phyloP scores from a whole-genome alignment of 2,113 vertebrate genomes.

The Glaucidium brasilianum region DNA sequence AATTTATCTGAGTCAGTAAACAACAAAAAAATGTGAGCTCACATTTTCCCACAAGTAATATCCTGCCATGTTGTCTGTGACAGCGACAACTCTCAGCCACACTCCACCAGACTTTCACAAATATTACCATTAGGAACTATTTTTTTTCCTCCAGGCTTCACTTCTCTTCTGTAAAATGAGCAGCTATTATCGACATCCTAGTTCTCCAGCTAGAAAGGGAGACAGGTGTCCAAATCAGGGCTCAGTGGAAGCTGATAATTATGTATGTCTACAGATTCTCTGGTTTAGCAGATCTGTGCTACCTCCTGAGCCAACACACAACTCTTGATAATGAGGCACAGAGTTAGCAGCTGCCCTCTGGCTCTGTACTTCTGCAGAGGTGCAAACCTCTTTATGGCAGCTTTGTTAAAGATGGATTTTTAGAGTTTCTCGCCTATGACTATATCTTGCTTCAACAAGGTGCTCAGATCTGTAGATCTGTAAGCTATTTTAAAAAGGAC shows the following conservation, averaged over 20 bases:
- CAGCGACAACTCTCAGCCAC: not conserved
- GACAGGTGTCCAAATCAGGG: not conserved
- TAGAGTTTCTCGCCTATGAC: not conserved
- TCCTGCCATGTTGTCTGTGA: not conserved
- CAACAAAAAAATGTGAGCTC: not conserved
- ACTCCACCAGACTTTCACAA: not conserved
- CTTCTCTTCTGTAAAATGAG: not conserved
- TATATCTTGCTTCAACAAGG: not conserved
- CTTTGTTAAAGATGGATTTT: not conserved
- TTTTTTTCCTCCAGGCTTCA: not conserved
- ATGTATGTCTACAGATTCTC: not conserved
- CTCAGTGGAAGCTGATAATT: not conserved
- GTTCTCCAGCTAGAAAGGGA: not conserved
- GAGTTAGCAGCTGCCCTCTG: conserved; percentile 23
- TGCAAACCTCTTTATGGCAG: not conserved
- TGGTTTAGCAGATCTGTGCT: not conserved
- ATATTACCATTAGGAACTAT: not conserved
- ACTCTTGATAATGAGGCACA: not conserved
- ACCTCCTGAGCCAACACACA: not conserved
- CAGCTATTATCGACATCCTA: not conserved
- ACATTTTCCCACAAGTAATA: not conserved
- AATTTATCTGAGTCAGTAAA: not conserved
- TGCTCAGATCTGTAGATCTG: not conserved
- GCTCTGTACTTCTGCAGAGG: not conserved
- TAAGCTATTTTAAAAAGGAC: not conserved